Evolutionary conservation across 1,140 invertebrate genomes (phyloP), one percentile per base, ranked within the genome.

Genomic region (Drosophila malerkotliana): DNA sequence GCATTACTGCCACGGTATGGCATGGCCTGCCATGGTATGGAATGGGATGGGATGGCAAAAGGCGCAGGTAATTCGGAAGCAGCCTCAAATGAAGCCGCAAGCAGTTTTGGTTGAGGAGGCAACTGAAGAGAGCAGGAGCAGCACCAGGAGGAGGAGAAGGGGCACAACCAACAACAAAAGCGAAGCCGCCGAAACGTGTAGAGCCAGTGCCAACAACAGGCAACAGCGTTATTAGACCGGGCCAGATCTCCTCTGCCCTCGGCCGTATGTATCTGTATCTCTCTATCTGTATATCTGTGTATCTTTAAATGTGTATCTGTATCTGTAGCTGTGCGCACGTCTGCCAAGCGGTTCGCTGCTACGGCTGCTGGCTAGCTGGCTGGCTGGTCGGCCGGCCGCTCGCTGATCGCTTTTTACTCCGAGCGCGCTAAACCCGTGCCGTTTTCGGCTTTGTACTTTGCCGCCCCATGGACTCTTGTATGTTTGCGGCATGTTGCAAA

Each of bases 391-490:
- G 63, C 66, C 67, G 64, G 54, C 41, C 39, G 60, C 44, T 32
- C 61, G 72, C 78, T 85, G 82, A 85, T 87, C 82, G 82, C 75
- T 84, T 87, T 82, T 90, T 91, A 85, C 79, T 84, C 84, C 76
- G 82, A 91, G 85, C 90, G 90, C 90, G 90, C 89, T 91, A 91
- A 91, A 76, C 90, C 90, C 90, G 90, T 91, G 90, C 90, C 90
- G 90, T 91, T 91, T 90, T 87, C 63, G 71, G 62, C 85, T 91
- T 91, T 91, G 90, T 84, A 83, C 75, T 91, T 87, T 90, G 90
- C 90, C 90, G 90, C 77, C 59, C 54, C 52, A 8, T 51, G 61
- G 28, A 41, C 68, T 67, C 71, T 77, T 67, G 79, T 66, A 59
- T 52, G 66, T 81, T 87, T 88, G 83, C 79, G 83, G 83, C 83